These are phyloP conservation scores for Crenuchus spilurus DNA, from an alignment of 2,797 vertebrate species.

Conservation along the genomic window DNA sequence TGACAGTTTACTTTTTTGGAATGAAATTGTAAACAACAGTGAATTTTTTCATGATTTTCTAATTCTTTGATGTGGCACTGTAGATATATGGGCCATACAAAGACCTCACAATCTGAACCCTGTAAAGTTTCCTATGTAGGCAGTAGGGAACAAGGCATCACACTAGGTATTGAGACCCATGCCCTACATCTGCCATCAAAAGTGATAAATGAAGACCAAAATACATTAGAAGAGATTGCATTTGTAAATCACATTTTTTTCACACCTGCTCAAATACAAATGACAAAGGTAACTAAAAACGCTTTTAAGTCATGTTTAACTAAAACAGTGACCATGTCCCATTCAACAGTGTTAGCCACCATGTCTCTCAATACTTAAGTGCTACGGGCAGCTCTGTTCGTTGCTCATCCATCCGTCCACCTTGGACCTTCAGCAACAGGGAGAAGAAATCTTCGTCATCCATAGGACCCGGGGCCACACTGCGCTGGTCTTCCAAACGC, in stretches of 20 bases:
- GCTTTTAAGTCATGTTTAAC: neutral
- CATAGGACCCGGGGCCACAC: slow-evolving; percentile 84
- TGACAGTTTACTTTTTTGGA: too few species aligned
- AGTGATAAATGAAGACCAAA: too few species aligned
- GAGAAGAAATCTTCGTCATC: slow-evolving; percentile 90
- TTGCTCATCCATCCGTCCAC: slow-evolving; percentile 88
- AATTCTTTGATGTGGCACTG: too few species aligned
- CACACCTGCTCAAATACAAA: neutral
- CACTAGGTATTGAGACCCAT: too few species aligned
- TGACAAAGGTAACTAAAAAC: neutral
- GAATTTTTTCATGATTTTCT: too few species aligned
- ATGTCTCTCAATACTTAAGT: slow-evolving; percentile 67
- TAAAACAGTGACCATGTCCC: neutral
- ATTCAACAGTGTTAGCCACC: neutral
- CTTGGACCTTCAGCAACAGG: slow-evolving; percentile 85
- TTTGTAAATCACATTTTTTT: neutral
- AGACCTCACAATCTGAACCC: too few species aligned
- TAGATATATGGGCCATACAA: too few species aligned
- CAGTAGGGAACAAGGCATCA: too few species aligned
- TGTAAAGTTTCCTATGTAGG: too few species aligned
- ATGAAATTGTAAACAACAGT: too few species aligned
- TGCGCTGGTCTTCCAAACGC: slow-evolving; percentile 86
- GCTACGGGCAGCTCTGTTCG: slow-evolving; percentile 78
- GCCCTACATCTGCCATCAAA: too few species aligned
- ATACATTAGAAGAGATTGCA: too few species aligned